Percentiles rank a stretch among this genome's conserved stretches.
Conservation (phyloP, 2,888 invertebrate species). For the Amblyjoppa fuscipennis region DNA sequence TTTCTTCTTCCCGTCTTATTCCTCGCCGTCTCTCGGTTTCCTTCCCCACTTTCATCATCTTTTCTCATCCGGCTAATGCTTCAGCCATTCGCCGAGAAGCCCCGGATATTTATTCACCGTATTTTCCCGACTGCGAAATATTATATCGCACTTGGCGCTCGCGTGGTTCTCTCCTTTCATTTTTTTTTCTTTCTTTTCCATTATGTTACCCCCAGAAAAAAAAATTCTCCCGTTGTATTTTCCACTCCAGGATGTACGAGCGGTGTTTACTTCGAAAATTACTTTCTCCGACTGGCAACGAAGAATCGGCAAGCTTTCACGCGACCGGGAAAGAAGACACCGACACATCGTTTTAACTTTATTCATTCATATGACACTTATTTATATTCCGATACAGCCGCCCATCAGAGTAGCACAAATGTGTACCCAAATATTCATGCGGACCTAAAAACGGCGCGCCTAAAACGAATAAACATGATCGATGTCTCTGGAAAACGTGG, state of each 20-base stretch:
- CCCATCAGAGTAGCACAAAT: background rate
- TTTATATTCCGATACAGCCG: background rate
- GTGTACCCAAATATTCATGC: slow-evolving; percentile 48
- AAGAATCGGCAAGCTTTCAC: background rate
- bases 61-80: slow-evolving; percentile 65
- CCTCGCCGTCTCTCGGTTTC: slow-evolving; percentile 4
- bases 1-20: slow-evolving; percentile 11
- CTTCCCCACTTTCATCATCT: slow-evolving; percentile 39
- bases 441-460: background rate
- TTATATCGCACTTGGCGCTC: slow-evolving; percentile 47
- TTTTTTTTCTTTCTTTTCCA: background rate
- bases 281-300: background rate
- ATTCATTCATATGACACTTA: slow-evolving; percentile 35
- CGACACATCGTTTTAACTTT: slow-evolving; percentile 26
- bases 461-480: background rate
- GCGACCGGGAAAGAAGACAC: background rate
- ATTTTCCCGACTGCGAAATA: slow-evolving; percentile 41
- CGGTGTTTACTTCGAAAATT: slow-evolving; percentile 11
- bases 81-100: slow-evolving; percentile 49
- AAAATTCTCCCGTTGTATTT: slow-evolving; percentile 10
- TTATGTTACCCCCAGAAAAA: slow-evolving; percentile 4
- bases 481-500: background rate
- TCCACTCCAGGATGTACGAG: background rate
- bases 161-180: slow-evolving; percentile 16
- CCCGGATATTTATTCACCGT: slow-evolving; percentile 57